phyloP scores from a whole-genome alignment of 1,140 invertebrate genomes.

The Telenomus remus region DNA sequence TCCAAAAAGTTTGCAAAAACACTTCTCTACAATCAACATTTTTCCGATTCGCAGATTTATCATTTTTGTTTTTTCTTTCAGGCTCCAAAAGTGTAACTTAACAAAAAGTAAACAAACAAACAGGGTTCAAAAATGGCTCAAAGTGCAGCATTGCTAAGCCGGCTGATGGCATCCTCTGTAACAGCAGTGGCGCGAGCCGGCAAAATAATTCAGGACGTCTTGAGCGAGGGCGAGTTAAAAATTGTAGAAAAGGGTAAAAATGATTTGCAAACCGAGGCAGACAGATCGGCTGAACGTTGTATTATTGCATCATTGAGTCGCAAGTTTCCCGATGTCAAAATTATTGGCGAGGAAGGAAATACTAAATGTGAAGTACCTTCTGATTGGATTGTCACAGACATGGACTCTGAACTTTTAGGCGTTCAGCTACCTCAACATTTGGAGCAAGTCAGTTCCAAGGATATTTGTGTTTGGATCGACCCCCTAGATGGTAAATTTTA shows the following conservation, averaged over 20 bases:
- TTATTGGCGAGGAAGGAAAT: constrained; percentile 95
- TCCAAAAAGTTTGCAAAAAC: no score
- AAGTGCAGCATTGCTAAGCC: constrained; percentile 79
- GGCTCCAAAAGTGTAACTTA: no score
- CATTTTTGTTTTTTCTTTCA: no score
- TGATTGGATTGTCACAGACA: constrained; percentile 84
- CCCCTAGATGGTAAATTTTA: constrained; percentile 91
- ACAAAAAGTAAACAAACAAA: no score
- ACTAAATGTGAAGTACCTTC: constrained; percentile 79
- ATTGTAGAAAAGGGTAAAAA: constrained; percentile 95
- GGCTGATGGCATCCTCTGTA: constrained; percentile 85
- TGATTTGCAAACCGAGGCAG: constrained; percentile 98
- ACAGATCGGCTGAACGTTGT: constrained; percentile 93
- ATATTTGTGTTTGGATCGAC: constrained; percentile 97
- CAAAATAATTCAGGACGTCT: constrained; percentile 91
- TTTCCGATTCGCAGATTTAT: no score
- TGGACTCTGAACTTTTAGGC: constrained; percentile 83
- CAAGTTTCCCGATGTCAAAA: constrained; percentile 89
- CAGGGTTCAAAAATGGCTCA: constrained; percentile 76
- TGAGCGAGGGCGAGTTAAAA: constrained; percentile 90
- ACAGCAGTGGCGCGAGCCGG: constrained; percentile 88
- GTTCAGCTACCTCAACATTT: constrained; percentile 82
- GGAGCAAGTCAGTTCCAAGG: constrained; percentile 80
- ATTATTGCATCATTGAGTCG: constrained; percentile 90
- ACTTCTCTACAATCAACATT: no score